A percentile compares a stretch with the other conserved stretches of the same genome.
phyloP scores from a whole-genome alignment of 2,797 vertebrate genomes.

The Bufotes viridis region DNA sequence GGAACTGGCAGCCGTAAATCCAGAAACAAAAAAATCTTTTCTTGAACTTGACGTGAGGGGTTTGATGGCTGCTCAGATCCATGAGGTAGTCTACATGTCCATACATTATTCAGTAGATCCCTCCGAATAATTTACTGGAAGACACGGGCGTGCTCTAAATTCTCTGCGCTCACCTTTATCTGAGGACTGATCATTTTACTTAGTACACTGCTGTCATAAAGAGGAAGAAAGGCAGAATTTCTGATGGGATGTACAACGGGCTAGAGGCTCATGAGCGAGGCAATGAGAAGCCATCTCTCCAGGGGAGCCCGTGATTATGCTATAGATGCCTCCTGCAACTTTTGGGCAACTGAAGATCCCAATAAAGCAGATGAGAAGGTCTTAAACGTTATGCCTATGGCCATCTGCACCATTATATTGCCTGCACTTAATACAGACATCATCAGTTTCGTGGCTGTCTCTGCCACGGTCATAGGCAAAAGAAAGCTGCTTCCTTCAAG shows the following conservation, averaged over 20 bases:
- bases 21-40: not conserved
- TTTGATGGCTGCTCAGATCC: slow-evolving; percentile 17
- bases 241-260: not conserved
- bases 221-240: not conserved
- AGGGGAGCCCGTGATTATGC: not conserved
- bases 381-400: not conserved
- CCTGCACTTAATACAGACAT: too few relatives aligned
- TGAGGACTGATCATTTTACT: slow-evolving; percentile 29
- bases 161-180: slow-evolving; percentile 11
- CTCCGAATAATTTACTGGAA: slow-evolving; percentile 34
- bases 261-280: not conserved
- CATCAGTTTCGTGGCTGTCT: too few relatives aligned
- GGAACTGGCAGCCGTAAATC: not conserved
- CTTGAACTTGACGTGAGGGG: slow-evolving; percentile 8
- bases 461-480: too few relatives aligned
- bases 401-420: too few relatives aligned
- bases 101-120: slow-evolving; percentile 39
- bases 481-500: too few relatives aligned
- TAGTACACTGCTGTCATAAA: not conserved
- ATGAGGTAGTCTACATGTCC: not conserved
- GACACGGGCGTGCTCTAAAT: not conserved
- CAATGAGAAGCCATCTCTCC: not conserved
- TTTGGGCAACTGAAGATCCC: not conserved
- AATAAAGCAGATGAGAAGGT: not conserved
- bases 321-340: not conserved